Base-by-base conservation (phyloP, 2,113 vertebrate genomes). In the Himantopus leucocephalus region DNA sequence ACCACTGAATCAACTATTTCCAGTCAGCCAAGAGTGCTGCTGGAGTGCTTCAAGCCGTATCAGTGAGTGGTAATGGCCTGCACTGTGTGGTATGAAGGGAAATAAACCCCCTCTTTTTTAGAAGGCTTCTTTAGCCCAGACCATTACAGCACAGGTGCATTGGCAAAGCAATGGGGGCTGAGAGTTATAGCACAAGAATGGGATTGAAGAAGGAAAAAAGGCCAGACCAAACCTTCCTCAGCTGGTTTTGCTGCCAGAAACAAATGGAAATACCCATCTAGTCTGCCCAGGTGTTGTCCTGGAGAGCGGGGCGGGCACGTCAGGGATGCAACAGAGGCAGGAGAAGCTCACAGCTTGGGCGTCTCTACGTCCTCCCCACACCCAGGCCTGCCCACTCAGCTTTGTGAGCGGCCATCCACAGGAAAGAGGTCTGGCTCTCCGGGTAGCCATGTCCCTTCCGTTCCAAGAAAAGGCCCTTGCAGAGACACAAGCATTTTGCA, bases 291-390 rank as follows among this genome's bases (percentile, higher is more conserved):
- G 4, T 35, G 41, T 3, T 74, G 30, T 8, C 58, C 72, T 47
- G 50, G 20, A 80, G 59, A 56, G 23, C 0, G 0, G 20, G 30
- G 26, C 63, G 80, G 67, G n/a, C 47, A 17, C 12, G 9, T 10
- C 47, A 75, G 26, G 41, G 12, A 34, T 2, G 3, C n/a, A 24
- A 21, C 12, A 53, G 34, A 8, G 15, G 5, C 53, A 39, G 53
- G 21, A 59, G 29, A 60, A 4, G 4, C 35, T 18, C 17, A 14
- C 8, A 35, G 13, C 14, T 29, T 22, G 12, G 7, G 3, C 14
- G 85, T 8, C 6, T n/a, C 20, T 30, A 4, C n/a, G n/a, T 32
- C 15, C 30, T 22, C 18, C 9, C 4, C 0, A 2, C 13, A 27
- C 7, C 19, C 19, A 60, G 22, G 29, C 11, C 21, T 30, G 18